phyloP scores from a whole-genome alignment of 35 echinoderm and acorn worm species.

The Amphiura filiformis region DNA sequence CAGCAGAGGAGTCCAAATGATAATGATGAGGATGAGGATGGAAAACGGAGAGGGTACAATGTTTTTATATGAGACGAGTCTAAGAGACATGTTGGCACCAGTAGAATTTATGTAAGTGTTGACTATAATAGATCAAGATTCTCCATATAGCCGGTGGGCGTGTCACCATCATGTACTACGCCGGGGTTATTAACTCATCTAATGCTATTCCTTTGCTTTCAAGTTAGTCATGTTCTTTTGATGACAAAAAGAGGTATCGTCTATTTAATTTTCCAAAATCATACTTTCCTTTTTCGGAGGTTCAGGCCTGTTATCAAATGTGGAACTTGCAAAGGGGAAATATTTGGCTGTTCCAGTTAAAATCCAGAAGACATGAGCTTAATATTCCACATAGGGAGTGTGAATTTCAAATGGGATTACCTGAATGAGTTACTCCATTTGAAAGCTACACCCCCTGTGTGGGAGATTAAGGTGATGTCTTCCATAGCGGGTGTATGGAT shows the following conservation, averaged over 20 bases:
- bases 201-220: not conserved
- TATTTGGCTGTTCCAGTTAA: too few relatives aligned
- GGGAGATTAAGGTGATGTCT: too few relatives aligned
- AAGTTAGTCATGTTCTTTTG: not conserved
- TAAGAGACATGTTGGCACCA: not conserved
- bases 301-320: too few relatives aligned
- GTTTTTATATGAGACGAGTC: not conserved
- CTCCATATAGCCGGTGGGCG: not conserved
- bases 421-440: too few relatives aligned
- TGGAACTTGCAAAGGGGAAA: too few relatives aligned
- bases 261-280: too few relatives aligned
- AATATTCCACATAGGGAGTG: too few relatives aligned
- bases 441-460: too few relatives aligned
- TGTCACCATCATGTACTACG: not conserved
- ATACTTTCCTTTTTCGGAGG: too few relatives aligned
- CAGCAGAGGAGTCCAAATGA: not conserved
- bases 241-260: not conserved
- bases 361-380: too few relatives aligned
- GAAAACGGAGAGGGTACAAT: not conserved
- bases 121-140: not conserved
- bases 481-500: too few relatives aligned
- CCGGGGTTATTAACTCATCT: not conserved
- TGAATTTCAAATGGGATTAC: too few relatives aligned
- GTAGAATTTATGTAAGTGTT: not conserved
- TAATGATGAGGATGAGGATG: not conserved